phyloP scores from a whole-genome alignment of 2,113 vertebrate genomes.

The Festucalex cinctus region DNA sequence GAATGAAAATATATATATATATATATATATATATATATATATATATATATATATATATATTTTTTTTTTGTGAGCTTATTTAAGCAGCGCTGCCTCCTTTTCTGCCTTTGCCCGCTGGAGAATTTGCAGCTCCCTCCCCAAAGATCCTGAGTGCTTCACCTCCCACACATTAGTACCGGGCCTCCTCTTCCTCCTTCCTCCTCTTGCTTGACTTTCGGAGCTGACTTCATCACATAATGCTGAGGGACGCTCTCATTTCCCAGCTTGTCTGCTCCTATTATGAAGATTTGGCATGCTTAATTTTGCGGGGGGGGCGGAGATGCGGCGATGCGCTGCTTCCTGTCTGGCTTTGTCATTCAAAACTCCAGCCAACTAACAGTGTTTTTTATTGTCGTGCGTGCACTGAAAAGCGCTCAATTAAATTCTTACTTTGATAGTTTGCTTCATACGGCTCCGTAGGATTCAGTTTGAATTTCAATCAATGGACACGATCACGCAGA shows the following conservation, averaged over 20 bases:
- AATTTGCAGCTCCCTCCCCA: conserved; percentile 42
- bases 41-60: too few relatives aligned
- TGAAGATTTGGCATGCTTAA: background rate
- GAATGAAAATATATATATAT: conserved; percentile 25
- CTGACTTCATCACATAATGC: background rate
- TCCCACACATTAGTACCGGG: conserved; percentile 55
- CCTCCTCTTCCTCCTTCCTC: background rate
- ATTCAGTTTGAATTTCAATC: background rate
- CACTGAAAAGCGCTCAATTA: background rate
- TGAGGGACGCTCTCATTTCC: background rate
- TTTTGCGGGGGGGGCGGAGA: background rate
- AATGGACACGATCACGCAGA: too few relatives aligned
- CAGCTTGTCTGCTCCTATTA: background rate
- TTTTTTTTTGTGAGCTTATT: conserved; percentile 17
- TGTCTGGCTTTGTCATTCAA: background rate
- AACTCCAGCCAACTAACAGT: background rate
- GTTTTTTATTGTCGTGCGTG: background rate
- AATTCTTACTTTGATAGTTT: background rate
- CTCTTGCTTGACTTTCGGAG: background rate
- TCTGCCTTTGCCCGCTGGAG: conserved; percentile 29
- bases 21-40: too few relatives aligned
- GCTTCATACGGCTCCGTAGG: too few relatives aligned
- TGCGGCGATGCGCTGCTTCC: too few relatives aligned
- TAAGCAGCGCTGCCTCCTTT: conserved; percentile 32
- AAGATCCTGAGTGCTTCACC: conserved; percentile 31